These are phyloP conservation scores for Gymnocypris eckloni DNA, from an alignment of 2,797 vertebrate genomes.

Conservation along the genomic window DNA sequence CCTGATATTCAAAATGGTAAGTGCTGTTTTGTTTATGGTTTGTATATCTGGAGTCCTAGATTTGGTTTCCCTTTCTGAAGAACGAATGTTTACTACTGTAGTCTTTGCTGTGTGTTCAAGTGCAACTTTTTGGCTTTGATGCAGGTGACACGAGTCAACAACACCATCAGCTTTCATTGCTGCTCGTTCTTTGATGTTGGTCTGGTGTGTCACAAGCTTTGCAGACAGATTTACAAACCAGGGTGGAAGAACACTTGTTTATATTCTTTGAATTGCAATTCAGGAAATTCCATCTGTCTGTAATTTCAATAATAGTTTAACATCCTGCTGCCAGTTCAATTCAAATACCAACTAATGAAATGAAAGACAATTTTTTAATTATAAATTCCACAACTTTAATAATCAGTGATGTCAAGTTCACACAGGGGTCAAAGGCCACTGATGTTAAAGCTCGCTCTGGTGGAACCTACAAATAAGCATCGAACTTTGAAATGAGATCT, in stretches of 20 bases:
- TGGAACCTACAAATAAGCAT: slow-evolving; percentile 63
- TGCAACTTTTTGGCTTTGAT: not conserved
- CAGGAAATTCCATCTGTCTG: not conserved
- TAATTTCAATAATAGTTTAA: not conserved
- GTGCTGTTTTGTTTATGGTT: not conserved
- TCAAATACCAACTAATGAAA: not conserved
- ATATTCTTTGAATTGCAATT: not conserved
- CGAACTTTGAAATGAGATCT: slow-evolving; percentile 67
- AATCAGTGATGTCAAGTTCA: slow-evolving; percentile 57
- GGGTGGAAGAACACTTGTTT: not conserved
- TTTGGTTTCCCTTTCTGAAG: not conserved
- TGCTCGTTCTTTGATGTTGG: not conserved
- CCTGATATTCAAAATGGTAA: not conserved
- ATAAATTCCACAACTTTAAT: not conserved
- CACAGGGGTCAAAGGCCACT: slow-evolving; percentile 54
- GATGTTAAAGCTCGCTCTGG: slow-evolving; percentile 48
- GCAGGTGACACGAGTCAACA: not conserved
- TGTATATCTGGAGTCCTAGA: not conserved
- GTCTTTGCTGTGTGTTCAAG: not conserved
- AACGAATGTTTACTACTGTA: not conserved
- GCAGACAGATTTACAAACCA: not conserved
- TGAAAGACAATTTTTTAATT: not conserved
- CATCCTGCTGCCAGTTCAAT: not conserved
- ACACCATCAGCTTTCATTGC: not conserved
- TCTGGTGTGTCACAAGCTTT: not conserved